Percentiles rank a stretch among this genome's conserved stretches.
These are phyloP conservation scores for Trichacis sp. DNA, from an alignment of 2,888 invertebrate species.

Conservation along the genomic window DNA sequence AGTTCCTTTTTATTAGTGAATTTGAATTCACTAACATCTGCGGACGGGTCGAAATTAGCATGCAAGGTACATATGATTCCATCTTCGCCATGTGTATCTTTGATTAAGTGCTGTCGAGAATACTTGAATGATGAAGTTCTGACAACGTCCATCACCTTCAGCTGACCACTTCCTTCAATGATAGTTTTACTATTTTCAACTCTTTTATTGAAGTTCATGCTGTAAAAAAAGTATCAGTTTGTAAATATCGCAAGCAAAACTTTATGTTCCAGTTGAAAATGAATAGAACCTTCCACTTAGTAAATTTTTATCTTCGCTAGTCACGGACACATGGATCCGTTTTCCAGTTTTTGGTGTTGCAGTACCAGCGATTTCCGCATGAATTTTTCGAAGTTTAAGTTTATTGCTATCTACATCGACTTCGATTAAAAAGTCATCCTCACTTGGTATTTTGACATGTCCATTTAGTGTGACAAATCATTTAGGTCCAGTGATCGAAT, in stretches of 20 bases:
- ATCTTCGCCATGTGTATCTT: constrained; percentile 76
- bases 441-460: constrained; percentile 70
- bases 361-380: constrained; percentile 76
- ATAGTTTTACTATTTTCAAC: constrained; percentile 75
- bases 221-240: constrained; percentile 62
- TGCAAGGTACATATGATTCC: constrained; percentile 79
- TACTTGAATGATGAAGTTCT: constrained; percentile 82
- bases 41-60: constrained; percentile 77
- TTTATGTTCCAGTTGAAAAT: too few relatives aligned
- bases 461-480: constrained; percentile 70
- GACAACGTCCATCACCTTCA: constrained; percentile 78
- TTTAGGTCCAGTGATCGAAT: constrained; percentile 55
- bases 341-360: constrained; percentile 73
- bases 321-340: constrained; percentile 75
- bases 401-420: constrained; percentile 75
- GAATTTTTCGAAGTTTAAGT: constrained; percentile 76
- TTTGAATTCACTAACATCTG: constrained; percentile 79
- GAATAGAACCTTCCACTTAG: constrained; percentile 82
- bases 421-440: constrained; percentile 77
- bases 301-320: constrained; percentile 76
- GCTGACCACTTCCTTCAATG: constrained; percentile 81
- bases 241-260: too few relatives aligned
- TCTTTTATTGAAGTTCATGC: constrained; percentile 78
- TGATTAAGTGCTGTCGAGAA: constrained; percentile 73
- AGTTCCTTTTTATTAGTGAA: constrained; percentile 79